phyloP scores from a whole-genome alignment of 2,888 invertebrate genomes.

The Macrophya annulata region DNA sequence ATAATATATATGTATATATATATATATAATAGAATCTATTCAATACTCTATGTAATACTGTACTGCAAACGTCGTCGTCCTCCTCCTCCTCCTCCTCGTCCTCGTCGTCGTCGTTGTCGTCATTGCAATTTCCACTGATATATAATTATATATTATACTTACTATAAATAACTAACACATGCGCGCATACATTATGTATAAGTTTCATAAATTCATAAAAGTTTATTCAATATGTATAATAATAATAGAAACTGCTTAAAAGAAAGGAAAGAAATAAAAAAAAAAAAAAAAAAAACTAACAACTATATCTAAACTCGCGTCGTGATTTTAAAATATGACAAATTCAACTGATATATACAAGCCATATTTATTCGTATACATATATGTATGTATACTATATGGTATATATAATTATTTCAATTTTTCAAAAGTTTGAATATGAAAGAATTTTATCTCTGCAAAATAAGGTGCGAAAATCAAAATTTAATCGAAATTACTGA shows the following conservation, averaged over 20 bases:
- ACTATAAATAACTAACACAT: neutral
- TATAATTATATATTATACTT: slow-evolving; percentile 11
- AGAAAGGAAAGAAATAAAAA: too few relatives aligned
- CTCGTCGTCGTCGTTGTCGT: too few relatives aligned
- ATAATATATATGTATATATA: slow-evolving; percentile 2
- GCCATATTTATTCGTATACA: too few relatives aligned
- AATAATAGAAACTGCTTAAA: neutral
- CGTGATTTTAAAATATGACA: neutral
- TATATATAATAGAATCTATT: slow-evolving; percentile 23
- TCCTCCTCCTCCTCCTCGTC: too few relatives aligned
- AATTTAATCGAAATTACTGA: neutral
- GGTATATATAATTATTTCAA: too few relatives aligned
- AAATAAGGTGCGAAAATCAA: neutral
- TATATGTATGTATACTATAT: too few relatives aligned
- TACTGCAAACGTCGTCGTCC: slow-evolving; percentile 17
- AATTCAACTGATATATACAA: neutral
- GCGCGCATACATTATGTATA: neutral
- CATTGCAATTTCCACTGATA: neutral
- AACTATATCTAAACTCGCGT: neutral
- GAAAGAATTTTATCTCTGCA: neutral
- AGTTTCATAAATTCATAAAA: neutral
- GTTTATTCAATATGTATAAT: neutral
- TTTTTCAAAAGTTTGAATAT: neutral
- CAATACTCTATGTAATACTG: slow-evolving; percentile 49
- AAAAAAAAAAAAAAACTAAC: neutral